Conservation (phyloP, 2,888 invertebrate species). For the Allolobophora icterica region DNA sequence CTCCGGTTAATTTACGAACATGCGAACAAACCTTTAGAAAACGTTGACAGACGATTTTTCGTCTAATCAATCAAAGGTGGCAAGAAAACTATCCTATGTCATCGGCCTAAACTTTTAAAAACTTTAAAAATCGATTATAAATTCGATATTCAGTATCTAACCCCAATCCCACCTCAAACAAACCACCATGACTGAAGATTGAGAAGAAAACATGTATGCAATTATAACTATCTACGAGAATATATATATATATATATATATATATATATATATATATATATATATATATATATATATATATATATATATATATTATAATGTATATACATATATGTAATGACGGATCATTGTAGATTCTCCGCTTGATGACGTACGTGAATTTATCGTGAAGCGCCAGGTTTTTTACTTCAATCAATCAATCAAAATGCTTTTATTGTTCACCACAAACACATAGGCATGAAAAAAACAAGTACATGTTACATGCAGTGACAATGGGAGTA, state of each 20-base stretch:
- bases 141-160: neutral
- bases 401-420: no score
- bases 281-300: slow-evolving; percentile 29
- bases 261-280: slow-evolving; percentile 18
- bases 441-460: no score
- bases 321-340: neutral
- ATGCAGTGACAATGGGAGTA: no score
- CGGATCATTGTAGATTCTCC: neutral
- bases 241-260: slow-evolving; percentile 28
- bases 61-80: neutral
- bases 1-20: neutral
- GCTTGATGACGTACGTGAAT: neutral
- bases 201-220: neutral
- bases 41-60: neutral
- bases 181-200: neutral
- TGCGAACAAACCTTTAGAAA: neutral
- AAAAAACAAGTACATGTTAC: no score
- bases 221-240: neutral
- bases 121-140: slow-evolving; percentile 6
- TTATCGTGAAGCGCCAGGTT: neutral
- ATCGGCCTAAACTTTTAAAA: neutral
- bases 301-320: neutral
- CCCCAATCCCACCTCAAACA: neutral
- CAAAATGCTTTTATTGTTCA: no score
- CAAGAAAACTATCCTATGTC: neutral